Base-by-base conservation (phyloP, 2,888 invertebrate genomes). In the Vandiemenella viatica region DNA sequence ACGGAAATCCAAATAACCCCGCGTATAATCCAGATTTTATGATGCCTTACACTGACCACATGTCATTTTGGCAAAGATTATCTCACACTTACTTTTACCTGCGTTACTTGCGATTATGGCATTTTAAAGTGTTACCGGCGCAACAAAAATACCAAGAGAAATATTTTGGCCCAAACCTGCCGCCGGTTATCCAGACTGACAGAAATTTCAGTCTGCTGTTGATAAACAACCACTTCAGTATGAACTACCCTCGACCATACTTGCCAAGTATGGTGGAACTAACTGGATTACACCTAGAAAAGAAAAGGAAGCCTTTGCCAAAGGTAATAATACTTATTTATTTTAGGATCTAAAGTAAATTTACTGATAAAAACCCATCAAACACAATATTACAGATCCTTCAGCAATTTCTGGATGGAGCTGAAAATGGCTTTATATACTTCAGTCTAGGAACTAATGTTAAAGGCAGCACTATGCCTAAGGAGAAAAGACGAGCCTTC, bases 1-100 rank as follows among this genome's bases (percentile, higher is more conserved):
- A 60, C 5, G 64, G 64, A 1, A 65, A 64, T 53, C 59, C 60
- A 4, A 50, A 57, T 0, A 61, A 65, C 58, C 63, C 65, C 48
- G 46, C 65, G 15, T 47, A 63, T 16, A 61, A 60, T 22, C 64
- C 65, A 3, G 61, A 62, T 45, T 16, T 55, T 2, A 58, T 61
- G 49, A 45, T 62, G 10, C 53, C 57, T 10, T 53, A 59, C 22
- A 50, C 53, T 19, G 56, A 57, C 41, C 13, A 46, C 2, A 50
- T 61, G 49, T 58, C 52, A 7, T 62, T 63, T 47, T 46, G 37
- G 20, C 57, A 64, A 46, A 49, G 63, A 21, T 5, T 62, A 6
- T 22, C 48, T 32, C 10, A 32, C n/a, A n/a, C 32, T 13, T 44
- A 21, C n/a, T 18, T 13, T 6, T 15, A 26, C 6, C 10, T 13